phyloP scores from a whole-genome alignment of 2,888 invertebrate genomes.

The Himalopsyche anomala region DNA sequence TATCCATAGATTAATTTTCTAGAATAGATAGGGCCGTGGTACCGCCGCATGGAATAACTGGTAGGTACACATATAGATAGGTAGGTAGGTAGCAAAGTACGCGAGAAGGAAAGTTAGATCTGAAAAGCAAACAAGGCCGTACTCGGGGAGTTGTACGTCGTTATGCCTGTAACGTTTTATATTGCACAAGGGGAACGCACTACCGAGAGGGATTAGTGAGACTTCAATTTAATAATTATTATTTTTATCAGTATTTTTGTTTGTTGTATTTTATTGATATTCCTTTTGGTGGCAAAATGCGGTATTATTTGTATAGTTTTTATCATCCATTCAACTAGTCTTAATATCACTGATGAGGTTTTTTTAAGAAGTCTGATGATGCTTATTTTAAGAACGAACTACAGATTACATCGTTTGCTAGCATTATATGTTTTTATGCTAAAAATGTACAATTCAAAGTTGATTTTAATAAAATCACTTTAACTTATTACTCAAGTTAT shows the following conservation, averaged over 20 bases:
- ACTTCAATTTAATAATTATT: not conserved
- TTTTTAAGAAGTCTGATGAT: too few relatives aligned
- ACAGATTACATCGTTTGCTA: too few relatives aligned
- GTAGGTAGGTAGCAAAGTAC: constrained; percentile 18
- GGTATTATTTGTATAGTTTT: too few relatives aligned
- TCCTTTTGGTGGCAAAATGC: not conserved
- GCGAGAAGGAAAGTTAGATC: constrained; percentile 51
- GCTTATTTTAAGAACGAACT: too few relatives aligned
- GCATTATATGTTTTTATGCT: too few relatives aligned
- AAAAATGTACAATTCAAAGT: too few relatives aligned
- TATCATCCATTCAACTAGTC: too few relatives aligned
- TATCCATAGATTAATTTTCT: constrained; percentile 29
- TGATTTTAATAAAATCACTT: too few relatives aligned
- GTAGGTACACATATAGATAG: not conserved
- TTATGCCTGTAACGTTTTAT: constrained; percentile 42
- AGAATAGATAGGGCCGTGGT: constrained; percentile 17
- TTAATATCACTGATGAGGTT: too few relatives aligned
- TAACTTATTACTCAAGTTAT: too few relatives aligned
- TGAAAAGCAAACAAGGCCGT: constrained; percentile 52
- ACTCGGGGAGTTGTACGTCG: constrained; percentile 45
- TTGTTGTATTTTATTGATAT: not conserved
- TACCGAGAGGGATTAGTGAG: not conserved
- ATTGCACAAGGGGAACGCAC: constrained; percentile 32
- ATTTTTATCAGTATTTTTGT: not conserved
- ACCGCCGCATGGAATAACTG: not conserved